Base-by-base conservation (phyloP, 2,113 vertebrate species). In the Plectropomus leopardus region DNA sequence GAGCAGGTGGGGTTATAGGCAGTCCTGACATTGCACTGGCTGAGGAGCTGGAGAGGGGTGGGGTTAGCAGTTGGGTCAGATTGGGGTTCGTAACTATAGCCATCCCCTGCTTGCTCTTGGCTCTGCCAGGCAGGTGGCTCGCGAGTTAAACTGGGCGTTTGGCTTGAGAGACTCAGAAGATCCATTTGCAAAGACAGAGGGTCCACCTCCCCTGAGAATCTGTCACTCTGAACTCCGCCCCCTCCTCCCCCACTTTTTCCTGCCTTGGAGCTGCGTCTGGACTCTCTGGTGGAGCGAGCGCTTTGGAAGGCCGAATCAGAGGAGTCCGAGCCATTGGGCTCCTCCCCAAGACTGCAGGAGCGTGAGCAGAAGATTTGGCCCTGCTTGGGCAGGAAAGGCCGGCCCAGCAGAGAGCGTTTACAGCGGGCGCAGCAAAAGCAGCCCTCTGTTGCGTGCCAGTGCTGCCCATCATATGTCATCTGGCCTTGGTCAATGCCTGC, bases 341-440 rank as follows among this genome's bases (percentile, higher is more conserved):
- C 98, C 1, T 99, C 98, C 0, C 97, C 97, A 0, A 96, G 88
- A 11, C 98, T 99, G 92, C 98, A 99, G 15, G 97, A 96, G 32
- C 98, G 96, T 0, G 98, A 99, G 87, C 98, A 99, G 94, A 99
- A 99, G 87, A 99, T 99, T 90, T 99, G 98, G 26, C 98, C 98
- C 90, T 99, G 98, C 88, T 99, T 99, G 23, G 98, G 98, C 71
- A 99, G 95, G 91, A 99, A 99, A 0, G 98, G 98, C 7, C 97
- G 97, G 8, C 98, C 98, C 54, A 99, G 95, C 34, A 99, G 95
- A 0, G 98, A 99, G 48, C 97, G 96, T 93, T 99, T 99, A 90
- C 98, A 99, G 83, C 97, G 97, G 0, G 97, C 97, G 0, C 98
- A 99, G 92, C 98, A 98, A 92, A 99, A 99, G 80, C 98, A 99